These are phyloP conservation scores for Drosophila cardini DNA, from an alignment of 1,140 invertebrate genomes.

Conservation along the genomic window DNA sequence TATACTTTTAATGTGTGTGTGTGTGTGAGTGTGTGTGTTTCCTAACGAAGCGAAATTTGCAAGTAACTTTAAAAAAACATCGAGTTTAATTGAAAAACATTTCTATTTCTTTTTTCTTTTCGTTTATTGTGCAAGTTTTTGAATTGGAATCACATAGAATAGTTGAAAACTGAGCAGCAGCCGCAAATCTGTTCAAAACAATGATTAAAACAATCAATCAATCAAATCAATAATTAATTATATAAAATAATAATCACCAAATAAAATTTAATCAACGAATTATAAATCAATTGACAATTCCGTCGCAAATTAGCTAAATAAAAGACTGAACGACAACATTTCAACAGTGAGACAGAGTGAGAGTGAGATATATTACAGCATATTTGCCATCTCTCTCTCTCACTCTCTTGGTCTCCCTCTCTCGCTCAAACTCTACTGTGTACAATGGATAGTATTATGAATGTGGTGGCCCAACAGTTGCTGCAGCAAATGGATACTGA, in stretches of 20 bases:
- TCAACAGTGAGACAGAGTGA: neutral
- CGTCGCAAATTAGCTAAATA: conserved; percentile 44
- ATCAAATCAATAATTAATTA: conserved; percentile 9
- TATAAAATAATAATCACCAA: conserved; percentile 13
- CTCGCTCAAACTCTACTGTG: neutral
- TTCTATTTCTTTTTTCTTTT: conserved; percentile 82
- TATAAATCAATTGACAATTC: conserved; percentile 48
- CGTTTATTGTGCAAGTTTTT: conserved; percentile 77
- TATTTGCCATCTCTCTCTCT: neutral
- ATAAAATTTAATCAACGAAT: conserved; percentile 5
- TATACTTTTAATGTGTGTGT: conserved; percentile 36
- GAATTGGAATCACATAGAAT: conserved; percentile 72
- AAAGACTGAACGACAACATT: conserved; percentile 63
- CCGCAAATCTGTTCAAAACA: conserved; percentile 33
- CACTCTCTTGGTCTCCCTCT: neutral
- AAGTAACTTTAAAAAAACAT: conserved; percentile 29
- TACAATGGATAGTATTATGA: conserved; percentile 73
- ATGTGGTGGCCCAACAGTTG: conserved; percentile 65
- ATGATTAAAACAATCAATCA: conserved; percentile 10
- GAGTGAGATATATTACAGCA: neutral
- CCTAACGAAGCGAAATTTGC: conserved; percentile 23
- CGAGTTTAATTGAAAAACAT: conserved; percentile 67
- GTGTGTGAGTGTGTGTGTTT: conserved; percentile 29
- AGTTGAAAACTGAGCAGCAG: conserved; percentile 50
- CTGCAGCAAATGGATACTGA: conserved; percentile 60